Percentiles rank a stretch among this genome's conserved stretches.
Evolutionary conservation across 2,888 invertebrate species (phyloP).

Genomic region (Hyalella azteca): DNA sequence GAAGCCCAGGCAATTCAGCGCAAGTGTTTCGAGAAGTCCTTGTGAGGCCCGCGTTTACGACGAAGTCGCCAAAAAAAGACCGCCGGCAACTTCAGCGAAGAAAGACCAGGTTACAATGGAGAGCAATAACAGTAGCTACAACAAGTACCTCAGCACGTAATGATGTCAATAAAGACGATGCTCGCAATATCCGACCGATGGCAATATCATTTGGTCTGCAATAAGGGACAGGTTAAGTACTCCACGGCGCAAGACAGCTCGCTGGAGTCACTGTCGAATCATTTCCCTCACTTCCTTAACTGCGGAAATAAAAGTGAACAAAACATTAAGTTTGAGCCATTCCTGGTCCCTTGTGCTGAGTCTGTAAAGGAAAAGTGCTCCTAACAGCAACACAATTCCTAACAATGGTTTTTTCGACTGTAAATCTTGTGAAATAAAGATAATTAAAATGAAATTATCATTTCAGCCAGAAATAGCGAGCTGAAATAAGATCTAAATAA

Average conservation of each 20-base stretch:
- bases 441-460: too few relatives aligned
- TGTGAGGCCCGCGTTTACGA: background rate
- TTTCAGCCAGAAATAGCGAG: too few relatives aligned
- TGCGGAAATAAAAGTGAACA: background rate
- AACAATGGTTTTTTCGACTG: too few relatives aligned
- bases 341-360: too few relatives aligned
- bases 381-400: too few relatives aligned
- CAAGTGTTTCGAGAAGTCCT: background rate
- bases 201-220: constrained; percentile 31
- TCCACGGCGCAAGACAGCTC: background rate
- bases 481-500: too few relatives aligned
- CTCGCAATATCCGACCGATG: constrained; percentile 20
- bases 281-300: too few relatives aligned
- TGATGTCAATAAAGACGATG: constrained; percentile 25
- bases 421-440: too few relatives aligned
- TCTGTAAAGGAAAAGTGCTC: too few relatives aligned
- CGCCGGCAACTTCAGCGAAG: constrained; percentile 10
- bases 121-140: constrained; percentile 24
- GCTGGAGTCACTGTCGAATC: background rate
- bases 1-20: background rate
- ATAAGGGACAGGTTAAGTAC: constrained; percentile 32
- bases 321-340: too few relatives aligned
- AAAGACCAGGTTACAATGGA: constrained; percentile 6
- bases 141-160: constrained; percentile 23
- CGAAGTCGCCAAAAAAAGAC: background rate